Evolutionary conservation across 2,888 invertebrate species (phyloP).

Genomic region (Tipula vernalis): DNA sequence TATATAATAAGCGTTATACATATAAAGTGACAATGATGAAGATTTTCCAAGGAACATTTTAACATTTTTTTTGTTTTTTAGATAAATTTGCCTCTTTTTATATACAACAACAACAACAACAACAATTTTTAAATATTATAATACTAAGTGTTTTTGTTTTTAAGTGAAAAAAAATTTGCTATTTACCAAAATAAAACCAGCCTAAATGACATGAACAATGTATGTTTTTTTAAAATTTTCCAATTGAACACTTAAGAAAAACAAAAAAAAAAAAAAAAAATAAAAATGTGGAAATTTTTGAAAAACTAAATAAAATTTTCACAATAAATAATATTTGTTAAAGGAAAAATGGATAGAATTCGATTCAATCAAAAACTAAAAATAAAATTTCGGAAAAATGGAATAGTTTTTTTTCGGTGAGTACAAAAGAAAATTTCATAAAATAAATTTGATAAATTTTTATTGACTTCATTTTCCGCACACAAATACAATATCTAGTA

Average conservation of each 20-base stretch:
- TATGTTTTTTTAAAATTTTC: neutral
- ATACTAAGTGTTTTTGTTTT: neutral
- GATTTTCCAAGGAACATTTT: neutral
- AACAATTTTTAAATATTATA: neutral
- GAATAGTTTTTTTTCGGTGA: neutral
- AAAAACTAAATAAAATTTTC: neutral
- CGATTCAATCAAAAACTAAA: neutral
- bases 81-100: neutral
- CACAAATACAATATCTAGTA: neutral
- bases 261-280: neutral
- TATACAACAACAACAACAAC: neutral
- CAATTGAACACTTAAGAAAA: neutral
- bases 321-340: neutral
- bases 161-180: neutral
- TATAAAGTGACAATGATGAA: slow-evolving; percentile 4
- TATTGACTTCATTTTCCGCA: neutral
- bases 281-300: neutral
- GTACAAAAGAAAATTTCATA: neutral
- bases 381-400: neutral
- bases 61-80: neutral
- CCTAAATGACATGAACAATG: neutral
- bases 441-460: neutral
- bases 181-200: neutral
- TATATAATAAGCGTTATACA: neutral
- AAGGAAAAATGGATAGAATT: neutral